phyloP scores from a whole-genome alignment of 2,888 invertebrate genomes.

The Erynnis tages region DNA sequence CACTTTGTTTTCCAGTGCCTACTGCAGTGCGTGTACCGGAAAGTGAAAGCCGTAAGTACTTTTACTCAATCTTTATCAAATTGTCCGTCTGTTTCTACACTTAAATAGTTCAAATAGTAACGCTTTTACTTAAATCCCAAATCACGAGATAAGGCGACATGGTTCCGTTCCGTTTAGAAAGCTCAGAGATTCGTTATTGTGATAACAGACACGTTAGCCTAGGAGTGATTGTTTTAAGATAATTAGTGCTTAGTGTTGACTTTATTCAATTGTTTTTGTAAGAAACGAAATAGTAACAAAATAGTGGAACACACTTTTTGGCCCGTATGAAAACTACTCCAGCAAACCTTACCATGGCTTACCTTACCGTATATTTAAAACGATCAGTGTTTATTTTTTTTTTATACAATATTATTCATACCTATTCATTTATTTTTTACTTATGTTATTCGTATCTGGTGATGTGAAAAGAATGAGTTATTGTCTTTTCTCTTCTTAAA shows the following conservation, averaged over 20 bases:
- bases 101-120: slow-evolving; percentile 12
- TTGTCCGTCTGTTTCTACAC: slow-evolving; percentile 13
- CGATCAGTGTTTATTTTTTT: too few relatives aligned
- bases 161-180: slow-evolving; percentile 28
- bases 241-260: not conserved
- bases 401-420: too few relatives aligned
- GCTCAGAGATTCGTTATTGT: slow-evolving; percentile 1
- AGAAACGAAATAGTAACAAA: too few relatives aligned
- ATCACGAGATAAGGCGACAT: slow-evolving; percentile 33
- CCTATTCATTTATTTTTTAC: too few relatives aligned
- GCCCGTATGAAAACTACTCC: too few relatives aligned
- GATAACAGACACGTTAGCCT: slow-evolving; percentile 5
- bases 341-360: too few relatives aligned
- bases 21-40: slow-evolving; percentile 89
- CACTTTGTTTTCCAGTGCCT: slow-evolving; percentile 83
- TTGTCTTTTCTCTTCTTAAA: too few relatives aligned
- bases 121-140: slow-evolving; percentile 35
- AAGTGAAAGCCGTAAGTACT: slow-evolving; percentile 88
- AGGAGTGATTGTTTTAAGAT: slow-evolving; percentile 5
- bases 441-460: too few relatives aligned
- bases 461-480: too few relatives aligned
- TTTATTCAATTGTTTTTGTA: too few relatives aligned
- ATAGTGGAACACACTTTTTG: too few relatives aligned
- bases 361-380: too few relatives aligned
- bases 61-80: slow-evolving; percentile 29